phyloP scores from a whole-genome alignment of 2,797 vertebrate species.

The Eulemur albifrons region DNA sequence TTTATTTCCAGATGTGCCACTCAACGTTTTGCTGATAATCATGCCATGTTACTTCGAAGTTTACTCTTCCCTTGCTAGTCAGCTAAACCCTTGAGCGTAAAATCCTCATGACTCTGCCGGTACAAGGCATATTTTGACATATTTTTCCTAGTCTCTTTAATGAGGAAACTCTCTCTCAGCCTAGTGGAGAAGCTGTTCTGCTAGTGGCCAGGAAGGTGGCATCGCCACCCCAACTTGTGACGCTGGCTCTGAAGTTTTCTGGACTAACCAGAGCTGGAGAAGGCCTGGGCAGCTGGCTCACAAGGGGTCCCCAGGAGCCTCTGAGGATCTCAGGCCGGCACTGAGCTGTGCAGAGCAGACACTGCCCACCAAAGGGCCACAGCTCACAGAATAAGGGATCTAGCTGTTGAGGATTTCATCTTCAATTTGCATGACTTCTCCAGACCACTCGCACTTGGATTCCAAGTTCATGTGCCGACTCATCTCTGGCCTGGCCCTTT shows the following conservation, averaged over 20 bases:
- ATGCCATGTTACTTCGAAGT: background rate
- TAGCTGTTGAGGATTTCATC: slow-evolving; percentile 32
- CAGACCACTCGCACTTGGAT: background rate
- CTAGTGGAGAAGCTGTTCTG: background rate
- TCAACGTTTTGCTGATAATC: background rate
- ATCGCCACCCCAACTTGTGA: accelerated
- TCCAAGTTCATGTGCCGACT: slow-evolving; percentile 4
- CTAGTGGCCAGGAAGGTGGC: background rate
- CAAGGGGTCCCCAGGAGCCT: slow-evolving; percentile 55
- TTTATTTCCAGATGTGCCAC: background rate
- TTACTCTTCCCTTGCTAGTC: background rate
- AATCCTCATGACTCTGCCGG: background rate
- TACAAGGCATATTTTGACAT: slow-evolving; percentile 36
- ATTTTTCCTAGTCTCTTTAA: slow-evolving; percentile 33
- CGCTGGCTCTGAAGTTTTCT: background rate
- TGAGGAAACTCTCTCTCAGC: slow-evolving; percentile 36
- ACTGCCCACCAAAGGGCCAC: slow-evolving; percentile 59
- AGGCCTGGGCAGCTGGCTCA: background rate
- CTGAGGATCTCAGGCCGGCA: slow-evolving; percentile 27
- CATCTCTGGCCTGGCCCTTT: background rate
- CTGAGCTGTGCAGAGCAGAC: slow-evolving; percentile 52
- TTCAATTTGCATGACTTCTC: background rate
- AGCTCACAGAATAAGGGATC: slow-evolving; percentile 62
- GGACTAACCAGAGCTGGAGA: background rate
- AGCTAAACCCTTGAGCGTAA: background rate